These are phyloP conservation scores for Amphipyra berbera DNA, from an alignment of 2,888 invertebrate genomes.

Conservation along the genomic window DNA sequence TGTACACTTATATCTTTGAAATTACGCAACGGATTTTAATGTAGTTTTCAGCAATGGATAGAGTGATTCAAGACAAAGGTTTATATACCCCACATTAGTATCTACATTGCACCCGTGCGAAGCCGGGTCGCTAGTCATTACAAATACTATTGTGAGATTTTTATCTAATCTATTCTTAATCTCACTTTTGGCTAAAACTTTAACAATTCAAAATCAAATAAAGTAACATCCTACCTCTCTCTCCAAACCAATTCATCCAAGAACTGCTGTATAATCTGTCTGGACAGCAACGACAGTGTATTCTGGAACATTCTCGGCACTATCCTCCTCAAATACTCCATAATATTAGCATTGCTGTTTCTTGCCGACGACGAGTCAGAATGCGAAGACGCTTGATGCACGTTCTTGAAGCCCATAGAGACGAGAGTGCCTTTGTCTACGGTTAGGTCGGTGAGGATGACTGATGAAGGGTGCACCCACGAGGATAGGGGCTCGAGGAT, in stretches of 20 bases:
- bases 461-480: slow-evolving; percentile 95
- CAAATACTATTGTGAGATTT: no score
- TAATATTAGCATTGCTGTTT: slow-evolving; percentile 93
- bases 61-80: no score
- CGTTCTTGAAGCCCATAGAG: slow-evolving; percentile 94
- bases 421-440: slow-evolving; percentile 95
- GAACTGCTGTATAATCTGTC: slow-evolving; percentile 97
- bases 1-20: no score
- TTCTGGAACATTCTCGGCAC: slow-evolving; percentile 98
- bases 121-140: no score
- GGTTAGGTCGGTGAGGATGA: slow-evolving; percentile 94
- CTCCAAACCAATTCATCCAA: slow-evolving; percentile 97
- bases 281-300: slow-evolving; percentile 94
- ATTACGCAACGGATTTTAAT: no score
- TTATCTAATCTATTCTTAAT: no score
- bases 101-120: no score
- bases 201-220: background rate
- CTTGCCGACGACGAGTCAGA: slow-evolving; percentile 83
- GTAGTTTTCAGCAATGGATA: no score
- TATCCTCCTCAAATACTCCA: slow-evolving; percentile 96
- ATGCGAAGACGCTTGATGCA: slow-evolving; percentile 91
- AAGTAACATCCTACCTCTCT: slow-evolving; percentile 85
- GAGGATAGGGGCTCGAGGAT: slow-evolving; percentile 94
- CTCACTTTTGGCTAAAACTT: no score
- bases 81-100: no score